Percentiles rank a stretch among this genome's conserved stretches.
These are phyloP conservation scores for Nothoprocta perdicaria DNA, from an alignment of 2,113 vertebrate species.

Conservation along the genomic window DNA sequence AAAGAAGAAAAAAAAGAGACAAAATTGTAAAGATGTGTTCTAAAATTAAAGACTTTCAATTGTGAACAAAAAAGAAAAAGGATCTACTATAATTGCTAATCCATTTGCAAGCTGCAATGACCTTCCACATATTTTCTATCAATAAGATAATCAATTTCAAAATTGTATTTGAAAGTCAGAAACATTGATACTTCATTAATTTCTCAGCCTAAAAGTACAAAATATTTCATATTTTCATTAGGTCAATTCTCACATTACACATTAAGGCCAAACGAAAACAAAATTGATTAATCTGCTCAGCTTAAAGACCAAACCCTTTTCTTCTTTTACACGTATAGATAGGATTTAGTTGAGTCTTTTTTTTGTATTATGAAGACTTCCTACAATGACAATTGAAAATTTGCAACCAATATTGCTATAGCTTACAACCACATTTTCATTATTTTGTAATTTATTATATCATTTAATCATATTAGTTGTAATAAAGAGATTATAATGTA, in stretches of 20 bases:
- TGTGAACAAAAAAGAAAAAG: not conserved
- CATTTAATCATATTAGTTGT: constrained; percentile 3
- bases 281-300: not conserved
- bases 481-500: not conserved
- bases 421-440: not conserved
- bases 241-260: not conserved
- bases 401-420: not conserved
- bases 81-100: not conserved
- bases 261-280: not conserved
- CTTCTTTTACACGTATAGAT: not conserved
- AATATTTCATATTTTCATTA: not conserved
- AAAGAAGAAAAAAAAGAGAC: not conserved
- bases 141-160: not conserved
- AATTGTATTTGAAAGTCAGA: not conserved
- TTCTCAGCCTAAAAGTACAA: not conserved
- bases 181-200: not conserved
- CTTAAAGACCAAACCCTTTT: not conserved
- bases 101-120: not conserved
- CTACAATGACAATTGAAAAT: constrained; percentile 14
- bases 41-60: not conserved
- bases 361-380: not conserved
- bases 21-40: not conserved
- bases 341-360: not conserved
- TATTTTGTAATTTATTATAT: not conserved
- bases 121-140: not conserved